These are phyloP conservation scores for Turritopsis dohrnii DNA, from an alignment of 30 jellyfish, hydroid and myxozoan genomes.

Conservation along the genomic window DNA sequence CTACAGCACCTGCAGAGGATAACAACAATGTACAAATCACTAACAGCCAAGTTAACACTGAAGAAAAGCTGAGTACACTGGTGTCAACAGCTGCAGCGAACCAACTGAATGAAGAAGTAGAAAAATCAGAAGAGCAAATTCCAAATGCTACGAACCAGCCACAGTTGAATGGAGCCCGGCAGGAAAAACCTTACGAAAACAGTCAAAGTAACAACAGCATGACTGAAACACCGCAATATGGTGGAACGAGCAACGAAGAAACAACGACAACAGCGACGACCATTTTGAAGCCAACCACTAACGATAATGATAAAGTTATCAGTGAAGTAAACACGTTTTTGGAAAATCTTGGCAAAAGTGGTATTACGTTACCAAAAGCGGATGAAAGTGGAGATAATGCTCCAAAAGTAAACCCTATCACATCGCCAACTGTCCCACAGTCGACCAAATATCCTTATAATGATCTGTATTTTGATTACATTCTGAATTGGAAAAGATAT, in stretches of 20 bases:
- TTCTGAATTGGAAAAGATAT: constrained; percentile 14
- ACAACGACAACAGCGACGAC: not conserved
- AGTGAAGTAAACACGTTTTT: constrained; percentile 5
- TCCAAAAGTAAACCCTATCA: not conserved
- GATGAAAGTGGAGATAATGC: not conserved
- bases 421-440: not conserved
- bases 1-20: constrained; percentile 7
- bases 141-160: constrained; percentile 13
- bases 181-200: not conserved
- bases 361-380: not conserved
- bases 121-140: not conserved
- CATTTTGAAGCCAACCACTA: not conserved
- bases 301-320: not conserved
- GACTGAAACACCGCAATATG: not conserved
- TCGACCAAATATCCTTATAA: constrained; percentile 24
- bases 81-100: not conserved
- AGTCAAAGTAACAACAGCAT: not conserved
- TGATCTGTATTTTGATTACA: constrained; percentile 21
- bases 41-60: not conserved
- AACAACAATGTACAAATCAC: not conserved
- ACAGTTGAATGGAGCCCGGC: not conserved
- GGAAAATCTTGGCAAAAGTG: constrained; percentile 8
- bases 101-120: not conserved
- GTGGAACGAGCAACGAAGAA: not conserved
- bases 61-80: not conserved